Base-by-base conservation (phyloP, 2,888 invertebrate genomes). In the Callyntrura sp. region DNA sequence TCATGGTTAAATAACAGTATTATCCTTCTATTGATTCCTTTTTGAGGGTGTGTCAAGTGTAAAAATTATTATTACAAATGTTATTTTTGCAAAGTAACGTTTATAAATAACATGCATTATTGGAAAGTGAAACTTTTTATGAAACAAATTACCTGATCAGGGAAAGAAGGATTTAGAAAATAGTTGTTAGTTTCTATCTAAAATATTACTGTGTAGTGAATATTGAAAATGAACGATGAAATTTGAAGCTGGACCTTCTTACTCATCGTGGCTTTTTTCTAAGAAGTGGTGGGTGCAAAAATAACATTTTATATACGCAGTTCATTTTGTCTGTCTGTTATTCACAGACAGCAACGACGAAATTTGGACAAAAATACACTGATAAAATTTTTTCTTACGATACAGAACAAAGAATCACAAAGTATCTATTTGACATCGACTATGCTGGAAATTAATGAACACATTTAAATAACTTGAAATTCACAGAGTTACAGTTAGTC, bases 121-220 rank as follows among this genome's bases (percentile, higher is more conserved):
- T 68, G 25, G n/a, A 68, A 60, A 68, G 65, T 28, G 73, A 48
- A 48, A 73, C 73, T 79, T 57, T 79, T 55, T 73, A 65, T 62
- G 78, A 17, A 86, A 86, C 78, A 86, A 85, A 78, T 68, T 86
- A 87, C 87, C 87, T 87, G 87, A 87, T 87, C 87, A 81, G 68
- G 70, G 45, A 55, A 28, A n/a, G 23, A 51, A 51, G 12, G 76
- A 25, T 79, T n/a, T 70, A 84, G 45, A 12, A 57, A 85, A 85
- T 17, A 78, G 78, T 35, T 6, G 6, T 2, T 43, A 65, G 20
- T 8, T 48, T 48, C 3, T 8, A n/a, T 11, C n/a, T 68, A 51
- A 25, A n/a, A 20, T 14, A 62, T 35, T 28, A 68, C 51, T 25
- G 48, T 43, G 28, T 55, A n/a, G 48, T 55, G 4, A 43, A 4